These are phyloP conservation scores for Oncorhynchus gorbuscha DNA, from an alignment of 2,113 vertebrate genomes.

Conservation along the genomic window DNA sequence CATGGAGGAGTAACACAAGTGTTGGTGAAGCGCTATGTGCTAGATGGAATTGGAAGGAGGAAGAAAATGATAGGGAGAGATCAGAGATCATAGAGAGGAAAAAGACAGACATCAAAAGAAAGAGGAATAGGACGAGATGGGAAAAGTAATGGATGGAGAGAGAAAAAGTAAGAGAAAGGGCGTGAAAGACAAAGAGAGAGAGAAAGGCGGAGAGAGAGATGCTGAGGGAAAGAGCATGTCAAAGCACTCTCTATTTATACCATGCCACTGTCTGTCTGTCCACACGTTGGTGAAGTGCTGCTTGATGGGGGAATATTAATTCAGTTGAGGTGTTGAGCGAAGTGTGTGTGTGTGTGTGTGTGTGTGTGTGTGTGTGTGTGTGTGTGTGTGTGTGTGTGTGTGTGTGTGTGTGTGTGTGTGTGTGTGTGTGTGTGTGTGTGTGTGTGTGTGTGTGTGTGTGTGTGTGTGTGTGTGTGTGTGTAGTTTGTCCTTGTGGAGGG, in stretches of 20 bases:
- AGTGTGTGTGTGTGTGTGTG: slow-evolving; percentile 37
- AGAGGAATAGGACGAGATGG: neutral
- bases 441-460: neutral
- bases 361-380: too few species aligned
- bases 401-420: too few species aligned
- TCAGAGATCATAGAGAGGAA: neutral
- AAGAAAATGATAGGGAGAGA: neutral
- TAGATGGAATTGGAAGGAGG: neutral
- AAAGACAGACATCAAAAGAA: neutral
- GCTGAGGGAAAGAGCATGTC: neutral
- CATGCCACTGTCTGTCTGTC: neutral
- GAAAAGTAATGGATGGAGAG: neutral
- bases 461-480: slow-evolving; percentile 39
- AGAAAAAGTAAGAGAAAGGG: neutral
- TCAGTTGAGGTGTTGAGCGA: neutral
- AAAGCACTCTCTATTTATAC: neutral
- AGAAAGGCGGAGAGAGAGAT: neutral
- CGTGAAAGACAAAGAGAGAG: neutral
- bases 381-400: too few species aligned
- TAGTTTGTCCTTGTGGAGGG: slow-evolving; percentile 60
- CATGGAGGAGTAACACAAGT: neutral
- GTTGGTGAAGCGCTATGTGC: neutral
- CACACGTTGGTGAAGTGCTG: neutral
- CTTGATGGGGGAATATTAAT: neutral
- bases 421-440: too few species aligned